Evolutionary conservation across 1,140 invertebrate species (phyloP).

Genomic region (Ectropis grisescens): DNA sequence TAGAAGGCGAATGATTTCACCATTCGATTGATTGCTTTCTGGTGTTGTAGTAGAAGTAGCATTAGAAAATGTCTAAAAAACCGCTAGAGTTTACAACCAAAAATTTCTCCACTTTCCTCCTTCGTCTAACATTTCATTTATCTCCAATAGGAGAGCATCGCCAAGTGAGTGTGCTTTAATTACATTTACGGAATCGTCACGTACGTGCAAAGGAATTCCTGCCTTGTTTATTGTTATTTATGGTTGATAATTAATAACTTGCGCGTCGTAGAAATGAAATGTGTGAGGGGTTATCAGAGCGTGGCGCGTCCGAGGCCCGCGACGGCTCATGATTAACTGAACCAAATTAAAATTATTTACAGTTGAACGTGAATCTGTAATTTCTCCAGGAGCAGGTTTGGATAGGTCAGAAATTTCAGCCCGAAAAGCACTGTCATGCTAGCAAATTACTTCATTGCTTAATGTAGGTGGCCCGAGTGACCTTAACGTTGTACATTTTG

Average conservation of each 20-base stretch:
- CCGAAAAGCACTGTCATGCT: no score
- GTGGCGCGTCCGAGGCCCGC: constrained; percentile 32
- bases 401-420: no score
- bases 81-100: no score
- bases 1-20: no score
- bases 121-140: constrained; percentile 41
- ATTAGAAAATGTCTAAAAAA: no score
- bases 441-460: no score
- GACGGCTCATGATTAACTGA: constrained; percentile 45
- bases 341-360: constrained; percentile 50
- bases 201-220: constrained; percentile 26
- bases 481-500: no score
- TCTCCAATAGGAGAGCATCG: constrained; percentile 34
- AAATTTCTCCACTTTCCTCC: constrained; percentile 39
- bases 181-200: constrained; percentile 26
- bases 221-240: constrained; percentile 38
- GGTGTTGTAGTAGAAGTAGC: no score
- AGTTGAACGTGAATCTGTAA: constrained; percentile 35
- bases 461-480: no score
- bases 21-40: no score
- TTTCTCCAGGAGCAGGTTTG: constrained; percentile 16
- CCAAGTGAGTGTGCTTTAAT: constrained; percentile 40
- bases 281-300: constrained; percentile 46
- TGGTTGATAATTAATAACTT: constrained; percentile 30
- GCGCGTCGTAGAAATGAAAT: constrained; percentile 50